These are phyloP conservation scores for Gallinago media DNA, from an alignment of 2,113 vertebrate species.

Conservation along the genomic window DNA sequence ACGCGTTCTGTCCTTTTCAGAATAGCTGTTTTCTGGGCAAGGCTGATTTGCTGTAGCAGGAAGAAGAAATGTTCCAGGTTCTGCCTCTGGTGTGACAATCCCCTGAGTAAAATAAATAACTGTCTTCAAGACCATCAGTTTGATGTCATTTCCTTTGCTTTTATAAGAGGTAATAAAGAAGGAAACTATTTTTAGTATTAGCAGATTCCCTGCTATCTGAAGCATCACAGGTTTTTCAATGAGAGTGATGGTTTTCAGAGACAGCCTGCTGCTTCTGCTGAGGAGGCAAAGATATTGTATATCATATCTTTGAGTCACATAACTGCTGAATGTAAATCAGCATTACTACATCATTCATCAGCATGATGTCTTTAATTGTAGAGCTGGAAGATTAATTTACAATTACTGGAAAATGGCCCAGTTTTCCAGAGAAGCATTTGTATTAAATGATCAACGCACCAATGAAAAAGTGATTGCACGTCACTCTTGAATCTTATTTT, in stretches of 20 bases:
- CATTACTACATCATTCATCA: constrained; percentile 52
- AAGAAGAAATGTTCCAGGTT: neutral
- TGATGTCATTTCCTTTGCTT: neutral
- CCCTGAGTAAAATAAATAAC: neutral
- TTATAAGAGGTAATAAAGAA: neutral
- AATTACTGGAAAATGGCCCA: constrained; percentile 60
- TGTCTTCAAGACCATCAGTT: neutral
- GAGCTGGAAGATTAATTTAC: constrained; percentile 73
- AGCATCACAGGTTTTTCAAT: neutral
- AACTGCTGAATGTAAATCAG: constrained; percentile 44
- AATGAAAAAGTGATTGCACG: constrained; percentile 14
- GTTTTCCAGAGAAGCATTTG: constrained; percentile 64
- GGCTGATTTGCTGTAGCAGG: neutral
- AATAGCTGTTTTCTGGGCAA: neutral
- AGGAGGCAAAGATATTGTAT: neutral
- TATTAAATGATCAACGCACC: constrained; percentile 53
- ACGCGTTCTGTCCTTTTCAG: neutral
- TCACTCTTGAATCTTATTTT: constrained; percentile 38
- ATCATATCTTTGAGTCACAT: constrained; percentile 24
- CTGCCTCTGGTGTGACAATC: neutral
- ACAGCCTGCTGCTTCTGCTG: neutral
- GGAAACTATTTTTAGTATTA: neutral
- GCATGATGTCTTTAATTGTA: constrained; percentile 71
- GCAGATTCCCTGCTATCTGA: neutral
- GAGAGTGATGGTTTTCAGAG: neutral